Percentiles rank a stretch among this genome's conserved stretches.
Conservation (phyloP, 2,113 vertebrate genomes). For the Meriones unguiculatus region DNA sequence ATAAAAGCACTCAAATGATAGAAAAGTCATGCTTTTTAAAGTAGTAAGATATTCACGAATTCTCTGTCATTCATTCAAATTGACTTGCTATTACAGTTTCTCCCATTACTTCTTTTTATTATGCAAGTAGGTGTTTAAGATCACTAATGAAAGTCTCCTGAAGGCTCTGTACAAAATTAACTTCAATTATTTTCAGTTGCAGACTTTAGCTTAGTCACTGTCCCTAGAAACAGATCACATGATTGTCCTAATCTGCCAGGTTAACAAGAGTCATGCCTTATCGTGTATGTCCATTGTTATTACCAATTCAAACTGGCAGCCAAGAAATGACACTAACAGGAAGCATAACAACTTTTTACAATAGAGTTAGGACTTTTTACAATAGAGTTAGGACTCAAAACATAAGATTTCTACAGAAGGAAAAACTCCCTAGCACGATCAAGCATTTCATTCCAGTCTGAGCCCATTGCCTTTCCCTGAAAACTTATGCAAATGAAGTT, state of each 20-base stretch:
- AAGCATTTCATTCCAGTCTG: constrained; percentile 20
- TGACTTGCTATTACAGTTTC: constrained; percentile 14
- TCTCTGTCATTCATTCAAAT: constrained; percentile 1
- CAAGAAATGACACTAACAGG: constrained; percentile 71
- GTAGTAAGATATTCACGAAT: not conserved
- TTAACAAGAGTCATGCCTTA: constrained; percentile 60
- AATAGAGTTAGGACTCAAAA: constrained; percentile 65
- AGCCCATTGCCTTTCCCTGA: constrained; percentile 47
- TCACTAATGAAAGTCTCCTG: not conserved
- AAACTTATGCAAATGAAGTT: not conserved
- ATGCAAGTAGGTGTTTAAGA: not conserved
- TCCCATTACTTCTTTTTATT: not conserved
- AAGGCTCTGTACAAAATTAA: not conserved
- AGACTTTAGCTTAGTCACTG: constrained; percentile 8
- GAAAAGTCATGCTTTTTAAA: not conserved
- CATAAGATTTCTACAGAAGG: not conserved
- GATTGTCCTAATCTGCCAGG: constrained; percentile 44
- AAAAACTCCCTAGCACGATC: not conserved
- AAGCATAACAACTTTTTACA: constrained; percentile 72
- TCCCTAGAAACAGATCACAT: constrained; percentile 30
- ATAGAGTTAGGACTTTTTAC: too few relatives aligned
- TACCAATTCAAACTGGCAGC: constrained; percentile 51
- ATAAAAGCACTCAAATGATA: not conserved
- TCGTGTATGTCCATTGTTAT: constrained; percentile 50
- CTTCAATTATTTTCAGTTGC: not conserved